Conservation (phyloP, 2,113 vertebrate species). For the Phylloscopus trochiloides region DNA sequence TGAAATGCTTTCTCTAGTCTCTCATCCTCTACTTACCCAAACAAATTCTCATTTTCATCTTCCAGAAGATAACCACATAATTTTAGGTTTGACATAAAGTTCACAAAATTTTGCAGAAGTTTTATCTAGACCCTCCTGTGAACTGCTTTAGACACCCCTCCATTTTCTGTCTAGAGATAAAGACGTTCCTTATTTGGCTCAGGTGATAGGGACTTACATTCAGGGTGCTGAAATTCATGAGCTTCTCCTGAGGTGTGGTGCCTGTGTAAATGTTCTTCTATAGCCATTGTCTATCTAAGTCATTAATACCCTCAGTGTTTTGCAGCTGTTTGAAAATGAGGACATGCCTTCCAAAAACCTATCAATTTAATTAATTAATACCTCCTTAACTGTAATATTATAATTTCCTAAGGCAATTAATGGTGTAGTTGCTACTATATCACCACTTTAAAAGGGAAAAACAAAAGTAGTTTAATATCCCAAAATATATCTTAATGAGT, state of each 20-base stretch:
- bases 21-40: background rate
- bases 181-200: background rate
- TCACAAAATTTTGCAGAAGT: background rate
- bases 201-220: background rate
- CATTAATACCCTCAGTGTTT: background rate
- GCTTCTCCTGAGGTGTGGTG: background rate
- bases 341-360: background rate
- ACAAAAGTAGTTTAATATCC: background rate
- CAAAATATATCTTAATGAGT: background rate
- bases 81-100: background rate
- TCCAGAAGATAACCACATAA: background rate
- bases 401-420: background rate
- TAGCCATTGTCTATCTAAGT: background rate
- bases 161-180: background rate
- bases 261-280: background rate
- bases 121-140: background rate
- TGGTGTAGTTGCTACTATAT: background rate
- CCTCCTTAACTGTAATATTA: fast-evolving
- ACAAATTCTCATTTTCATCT: background rate
- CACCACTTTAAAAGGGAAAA: background rate
- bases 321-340: background rate
- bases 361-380: background rate
- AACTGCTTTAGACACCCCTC: background rate
- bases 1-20: background rate
- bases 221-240: background rate